Evolutionary conservation across 1,140 invertebrate species (phyloP), one percentile per base, ranked within the genome.

Genomic region (Drosophila kepulauana): DNA sequence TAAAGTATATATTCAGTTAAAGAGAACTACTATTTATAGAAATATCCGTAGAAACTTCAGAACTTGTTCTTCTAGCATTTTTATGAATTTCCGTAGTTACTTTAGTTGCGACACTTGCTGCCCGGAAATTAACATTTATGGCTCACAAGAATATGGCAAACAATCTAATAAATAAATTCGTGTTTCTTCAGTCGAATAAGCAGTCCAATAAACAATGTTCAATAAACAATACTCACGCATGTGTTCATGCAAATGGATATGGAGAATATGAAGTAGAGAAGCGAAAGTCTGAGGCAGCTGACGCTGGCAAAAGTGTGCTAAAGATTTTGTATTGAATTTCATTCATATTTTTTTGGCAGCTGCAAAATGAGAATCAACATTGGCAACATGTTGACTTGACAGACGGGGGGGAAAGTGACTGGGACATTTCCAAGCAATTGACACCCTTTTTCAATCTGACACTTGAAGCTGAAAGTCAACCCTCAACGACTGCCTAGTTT

Each of bases 331-430:
- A 81, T 74, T 70, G 64, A 78, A 82, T 86, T 84, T 84, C 82
- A 84, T 84, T 10, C 7, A 91, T 91, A 79, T 90, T 80, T 91
- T 70, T 75, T 72, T 75, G 73, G 67, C 79, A 78, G 79, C 69
- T 74, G 75, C 67, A 67, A 74, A 56, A 66, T 65, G 46, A 20
- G 33, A 68, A 69, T 72, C 64, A 49, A 46, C 52, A 67, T 52
- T 75, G 82, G 88, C 80, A 91, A 84, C 88, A 91, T 91, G 82
- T 91, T 91, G 88, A 78, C 72, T 79, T 91, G 88, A 91, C 88
- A 91, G 62, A 65, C 76, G 59, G 6, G 49, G 51, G 43, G 65
- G 28, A 10, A 10, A 11, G n/a, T 15, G 30, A 52, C 11, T 30
- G 33, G 52, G 62, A 74, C 43, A 71, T 80, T 90, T 85, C 58